Conservation (phyloP, 2,888 invertebrate genomes). For the Spatulosminthurus flaviceps region DNA sequence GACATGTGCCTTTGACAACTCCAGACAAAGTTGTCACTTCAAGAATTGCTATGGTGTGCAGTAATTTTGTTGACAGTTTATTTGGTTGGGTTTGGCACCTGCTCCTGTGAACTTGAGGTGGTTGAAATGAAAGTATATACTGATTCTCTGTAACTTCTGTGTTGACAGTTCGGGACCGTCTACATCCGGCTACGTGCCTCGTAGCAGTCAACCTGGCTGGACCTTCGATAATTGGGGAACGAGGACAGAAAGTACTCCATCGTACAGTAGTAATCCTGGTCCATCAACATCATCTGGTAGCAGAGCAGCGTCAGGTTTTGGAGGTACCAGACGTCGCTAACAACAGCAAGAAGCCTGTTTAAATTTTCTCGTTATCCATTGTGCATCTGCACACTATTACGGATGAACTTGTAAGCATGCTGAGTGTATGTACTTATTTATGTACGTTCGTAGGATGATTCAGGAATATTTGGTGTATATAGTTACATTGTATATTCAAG, state of each 20-base stretch:
- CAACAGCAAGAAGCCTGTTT: neutral
- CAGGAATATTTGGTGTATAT: no score
- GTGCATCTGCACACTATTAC: no score
- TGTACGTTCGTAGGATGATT: no score
- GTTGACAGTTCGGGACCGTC: neutral
- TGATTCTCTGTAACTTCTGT: neutral
- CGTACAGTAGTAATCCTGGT: slow-evolving; percentile 31
- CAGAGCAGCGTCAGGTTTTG: slow-evolving; percentile 61
- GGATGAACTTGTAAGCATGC: no score
- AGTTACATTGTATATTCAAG: no score
- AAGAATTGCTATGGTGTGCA: neutral
- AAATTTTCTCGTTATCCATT: no score
- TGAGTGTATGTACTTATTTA: no score
- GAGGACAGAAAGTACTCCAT: slow-evolving; percentile 42
- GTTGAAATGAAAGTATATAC: neutral
- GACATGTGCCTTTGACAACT: no score
- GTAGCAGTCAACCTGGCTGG: slow-evolving; percentile 44
- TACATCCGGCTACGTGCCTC: slow-evolving; percentile 13
- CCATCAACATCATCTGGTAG: slow-evolving; percentile 54
- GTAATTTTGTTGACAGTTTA: neutral
- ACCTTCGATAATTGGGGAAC: slow-evolving; percentile 46
- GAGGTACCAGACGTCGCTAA: slow-evolving; percentile 61
- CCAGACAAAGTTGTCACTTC: no score
- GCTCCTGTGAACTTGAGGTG: neutral
- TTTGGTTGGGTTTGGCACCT: neutral